phyloP scores from a whole-genome alignment of 2,113 vertebrate species.

The Oenanthe oenanthe region DNA sequence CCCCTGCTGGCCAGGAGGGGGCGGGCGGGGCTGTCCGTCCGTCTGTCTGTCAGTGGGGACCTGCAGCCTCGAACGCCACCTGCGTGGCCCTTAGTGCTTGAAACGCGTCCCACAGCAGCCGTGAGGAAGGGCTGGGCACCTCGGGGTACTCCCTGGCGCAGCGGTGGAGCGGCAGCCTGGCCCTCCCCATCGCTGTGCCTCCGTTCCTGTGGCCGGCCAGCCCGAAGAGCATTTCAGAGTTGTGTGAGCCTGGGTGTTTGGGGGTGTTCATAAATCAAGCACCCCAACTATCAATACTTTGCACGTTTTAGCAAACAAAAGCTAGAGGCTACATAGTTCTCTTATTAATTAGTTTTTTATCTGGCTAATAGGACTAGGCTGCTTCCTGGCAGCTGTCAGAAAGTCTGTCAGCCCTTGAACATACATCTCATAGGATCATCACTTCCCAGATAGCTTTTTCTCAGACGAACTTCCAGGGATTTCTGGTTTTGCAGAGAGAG shows the following conservation, averaged over 20 bases:
- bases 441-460: neutral
- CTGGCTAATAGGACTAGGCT: neutral
- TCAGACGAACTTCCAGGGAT: neutral
- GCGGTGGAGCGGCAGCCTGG: neutral
- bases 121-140: fast-evolving
- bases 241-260: neutral
- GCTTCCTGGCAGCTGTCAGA: neutral
- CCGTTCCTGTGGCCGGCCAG: neutral
- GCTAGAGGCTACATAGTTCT: neutral
- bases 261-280: neutral
- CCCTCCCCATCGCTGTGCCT: fast-evolving
- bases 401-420: neutral
- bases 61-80: fast-evolving
- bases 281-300: neutral
- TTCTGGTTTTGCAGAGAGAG: neutral
- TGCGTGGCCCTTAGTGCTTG: fast-evolving
- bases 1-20: neutral
- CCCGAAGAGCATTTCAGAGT: neutral
- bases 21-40: fast-evolving
- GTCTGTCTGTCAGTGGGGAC: fast-evolving
- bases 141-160: fast-evolving
- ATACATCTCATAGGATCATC: fast-evolving
- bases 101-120: neutral
- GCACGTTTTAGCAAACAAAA: neutral
- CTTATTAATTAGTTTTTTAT: neutral